Percentiles rank a stretch among this genome's conserved stretches.
phyloP scores from a whole-genome alignment of 1,140 invertebrate species.

The Diploscapter pachys region DNA sequence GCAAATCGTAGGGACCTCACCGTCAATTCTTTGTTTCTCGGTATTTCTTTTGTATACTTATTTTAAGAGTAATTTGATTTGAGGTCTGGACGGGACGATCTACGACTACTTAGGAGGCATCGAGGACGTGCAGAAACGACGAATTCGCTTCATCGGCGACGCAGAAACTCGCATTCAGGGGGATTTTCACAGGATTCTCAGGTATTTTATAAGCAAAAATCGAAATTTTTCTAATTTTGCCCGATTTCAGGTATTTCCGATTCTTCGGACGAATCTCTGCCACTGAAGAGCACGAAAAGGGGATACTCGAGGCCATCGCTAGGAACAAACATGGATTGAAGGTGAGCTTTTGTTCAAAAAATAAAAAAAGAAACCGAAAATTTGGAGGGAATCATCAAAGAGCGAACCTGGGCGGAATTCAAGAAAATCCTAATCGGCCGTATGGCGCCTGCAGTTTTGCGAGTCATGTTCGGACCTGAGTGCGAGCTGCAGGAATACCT shows the following conservation, averaged over 20 bases:
- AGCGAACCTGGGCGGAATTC: constrained; percentile 92
- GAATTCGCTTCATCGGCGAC: constrained; percentile 86
- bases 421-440: constrained; percentile 83
- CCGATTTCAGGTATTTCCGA: constrained; percentile 60
- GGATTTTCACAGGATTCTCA: constrained; percentile 89
- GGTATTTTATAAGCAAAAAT: constrained; percentile 62
- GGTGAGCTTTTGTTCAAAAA: constrained; percentile 41
- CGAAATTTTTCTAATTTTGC: not conserved
- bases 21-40: constrained; percentile 97
- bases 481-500: constrained; percentile 51
- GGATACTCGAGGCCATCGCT: constrained; percentile 75
- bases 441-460: constrained; percentile 72
- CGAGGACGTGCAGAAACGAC: constrained; percentile 77
- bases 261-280: constrained; percentile 87
- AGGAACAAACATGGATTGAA: constrained; percentile 75
- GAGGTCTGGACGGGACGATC: constrained; percentile 83
- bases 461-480: constrained; percentile 69
- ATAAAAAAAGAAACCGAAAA: not conserved
- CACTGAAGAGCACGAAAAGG: constrained; percentile 71
- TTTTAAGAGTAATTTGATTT: no score
- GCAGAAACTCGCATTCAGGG: constrained; percentile 80
- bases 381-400: constrained; percentile 72
- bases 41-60: constrained; percentile 61
- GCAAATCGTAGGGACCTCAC: constrained; percentile 91
- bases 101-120: constrained; percentile 96